Conservation (phyloP, 2,113 vertebrate genomes). For the Lophotis ruficrista region DNA sequence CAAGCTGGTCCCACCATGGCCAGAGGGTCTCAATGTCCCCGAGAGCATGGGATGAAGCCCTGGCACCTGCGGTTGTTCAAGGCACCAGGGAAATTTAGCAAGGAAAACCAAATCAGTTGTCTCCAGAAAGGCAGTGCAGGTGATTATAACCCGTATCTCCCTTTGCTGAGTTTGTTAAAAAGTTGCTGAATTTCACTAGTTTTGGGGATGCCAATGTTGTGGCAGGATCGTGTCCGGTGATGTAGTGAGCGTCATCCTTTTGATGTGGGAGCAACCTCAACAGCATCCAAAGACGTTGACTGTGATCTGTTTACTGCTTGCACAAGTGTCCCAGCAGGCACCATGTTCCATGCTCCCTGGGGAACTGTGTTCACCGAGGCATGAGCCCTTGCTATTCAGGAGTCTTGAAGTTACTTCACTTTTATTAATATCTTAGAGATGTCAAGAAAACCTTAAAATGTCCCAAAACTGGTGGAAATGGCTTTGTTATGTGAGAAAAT, state of each 20-base stretch:
- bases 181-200: not conserved
- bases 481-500: not conserved
- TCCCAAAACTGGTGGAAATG: not conserved
- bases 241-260: accelerated
- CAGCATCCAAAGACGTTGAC: not conserved
- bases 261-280: not conserved
- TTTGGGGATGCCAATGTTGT: not conserved
- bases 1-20: accelerated
- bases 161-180: not conserved
- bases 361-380: not conserved
- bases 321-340: not conserved
- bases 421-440: not conserved
- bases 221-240: not conserved
- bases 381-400: not conserved
- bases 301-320: not conserved
- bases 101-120: not conserved
- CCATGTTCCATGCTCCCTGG: not conserved
- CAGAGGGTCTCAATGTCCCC: accelerated
- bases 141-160: not conserved
- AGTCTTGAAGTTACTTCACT: not conserved
- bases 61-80: not conserved
- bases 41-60: accelerated
- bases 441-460: not conserved
- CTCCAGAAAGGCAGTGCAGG: not conserved
- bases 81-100: not conserved